These are phyloP conservation scores for Mellivora capensis DNA, from an alignment of 2,113 vertebrate genomes.

Conservation along the genomic window DNA sequence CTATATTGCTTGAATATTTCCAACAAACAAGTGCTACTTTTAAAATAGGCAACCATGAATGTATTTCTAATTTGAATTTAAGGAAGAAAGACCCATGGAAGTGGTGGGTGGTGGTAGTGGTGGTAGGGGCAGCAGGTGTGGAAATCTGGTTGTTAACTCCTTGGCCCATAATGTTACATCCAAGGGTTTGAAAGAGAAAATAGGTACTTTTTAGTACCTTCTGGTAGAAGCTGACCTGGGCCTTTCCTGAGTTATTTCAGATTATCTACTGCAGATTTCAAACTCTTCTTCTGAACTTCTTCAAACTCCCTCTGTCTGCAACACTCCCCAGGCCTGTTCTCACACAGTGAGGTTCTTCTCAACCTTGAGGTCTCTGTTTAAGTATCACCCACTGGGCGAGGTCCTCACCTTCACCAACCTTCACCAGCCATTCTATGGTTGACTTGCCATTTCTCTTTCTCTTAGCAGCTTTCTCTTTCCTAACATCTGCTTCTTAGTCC, in stretches of 20 bases:
- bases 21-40: not conserved
- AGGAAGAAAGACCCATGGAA: not conserved
- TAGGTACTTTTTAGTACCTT: not conserved
- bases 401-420: not conserved
- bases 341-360: not conserved
- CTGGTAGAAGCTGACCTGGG: not conserved
- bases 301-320: not conserved
- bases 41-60: not conserved
- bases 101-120: not conserved
- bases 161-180: not conserved
- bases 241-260: not conserved
- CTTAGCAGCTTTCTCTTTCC: not conserved
- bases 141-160: not conserved
- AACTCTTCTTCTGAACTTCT: not conserved
- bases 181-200: slow-evolving; percentile 3
- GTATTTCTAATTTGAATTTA: not conserved
- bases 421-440: not conserved
- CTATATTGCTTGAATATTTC: not conserved
- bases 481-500: not conserved
- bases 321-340: too few species aligned
- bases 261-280: not conserved
- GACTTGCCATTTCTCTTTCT: not conserved
- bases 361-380: not conserved
- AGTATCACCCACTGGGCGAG: not conserved
- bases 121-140: not conserved